Evolutionary conservation across 2,113 vertebrate genomes (phyloP).

Genomic region (Xiphophorus maculatus): DNA sequence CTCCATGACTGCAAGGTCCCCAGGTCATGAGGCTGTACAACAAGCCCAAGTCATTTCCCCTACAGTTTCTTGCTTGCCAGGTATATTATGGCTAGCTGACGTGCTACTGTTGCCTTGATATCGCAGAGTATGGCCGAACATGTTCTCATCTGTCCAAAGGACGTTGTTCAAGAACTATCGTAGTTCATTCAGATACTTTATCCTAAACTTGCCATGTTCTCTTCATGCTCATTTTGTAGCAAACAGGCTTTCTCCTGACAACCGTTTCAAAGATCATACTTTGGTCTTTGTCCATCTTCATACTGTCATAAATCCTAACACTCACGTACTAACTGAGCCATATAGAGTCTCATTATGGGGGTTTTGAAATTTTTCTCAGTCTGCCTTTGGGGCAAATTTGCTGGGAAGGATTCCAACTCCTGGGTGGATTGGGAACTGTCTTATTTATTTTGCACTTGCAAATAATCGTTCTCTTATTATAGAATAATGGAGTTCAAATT

Average conservation of each 20-base stretch:
- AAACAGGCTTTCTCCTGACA: neutral
- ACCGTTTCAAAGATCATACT: neutral
- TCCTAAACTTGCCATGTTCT: neutral
- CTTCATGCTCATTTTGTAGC: neutral
- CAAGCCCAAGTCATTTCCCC: neutral
- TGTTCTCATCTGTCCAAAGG: too few relatives aligned
- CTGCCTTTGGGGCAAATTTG: neutral
- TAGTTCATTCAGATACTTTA: neutral
- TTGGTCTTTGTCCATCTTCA: neutral
- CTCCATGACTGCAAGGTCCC: neutral
- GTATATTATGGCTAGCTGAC: neutral
- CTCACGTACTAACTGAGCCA: neutral
- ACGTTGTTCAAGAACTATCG: too few relatives aligned
- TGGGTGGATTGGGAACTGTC: too few relatives aligned
- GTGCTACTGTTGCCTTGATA: neutral
- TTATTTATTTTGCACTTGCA: neutral
- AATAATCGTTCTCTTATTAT: neutral
- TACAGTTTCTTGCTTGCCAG: neutral
- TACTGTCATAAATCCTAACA: neutral
- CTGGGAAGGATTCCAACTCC: too few relatives aligned
- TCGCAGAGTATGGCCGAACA: neutral
- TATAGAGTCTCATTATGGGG: neutral
- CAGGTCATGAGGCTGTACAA: too few relatives aligned
- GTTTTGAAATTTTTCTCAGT: neutral
- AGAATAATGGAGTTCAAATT: neutral